These are phyloP conservation scores for Coptodon rendalli DNA, from an alignment of 2,113 vertebrate genomes.

Conservation along the genomic window DNA sequence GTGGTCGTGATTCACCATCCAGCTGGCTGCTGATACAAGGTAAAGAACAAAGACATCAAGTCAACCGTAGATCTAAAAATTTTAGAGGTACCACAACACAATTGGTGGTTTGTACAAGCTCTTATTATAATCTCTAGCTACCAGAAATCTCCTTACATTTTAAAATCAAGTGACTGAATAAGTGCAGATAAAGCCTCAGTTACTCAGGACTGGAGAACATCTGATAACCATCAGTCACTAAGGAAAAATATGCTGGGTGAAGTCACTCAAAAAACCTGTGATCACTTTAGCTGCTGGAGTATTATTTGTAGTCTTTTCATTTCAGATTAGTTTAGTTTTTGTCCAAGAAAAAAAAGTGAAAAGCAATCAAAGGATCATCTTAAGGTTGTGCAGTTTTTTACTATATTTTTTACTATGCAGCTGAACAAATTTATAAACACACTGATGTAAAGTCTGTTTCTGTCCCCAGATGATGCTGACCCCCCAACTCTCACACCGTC, in stretches of 20 bases:
- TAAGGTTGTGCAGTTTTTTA: neutral
- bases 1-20: accelerated
- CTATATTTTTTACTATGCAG: neutral
- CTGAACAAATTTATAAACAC: neutral
- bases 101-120: neutral
- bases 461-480: neutral
- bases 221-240: neutral
- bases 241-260: neutral
- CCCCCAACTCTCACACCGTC: neutral
- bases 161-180: neutral
- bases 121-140: neutral
- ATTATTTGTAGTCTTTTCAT: neutral
- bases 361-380: neutral
- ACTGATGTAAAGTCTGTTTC: neutral
- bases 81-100: neutral
- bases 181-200: neutral
- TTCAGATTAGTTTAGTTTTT: neutral
- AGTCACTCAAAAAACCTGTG: neutral
- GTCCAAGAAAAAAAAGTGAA: neutral
- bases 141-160: neutral
- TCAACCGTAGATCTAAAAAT: neutral
- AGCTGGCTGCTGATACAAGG: conserved; percentile 14
- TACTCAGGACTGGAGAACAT: neutral
- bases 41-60: neutral
- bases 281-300: neutral